Evolutionary conservation across 2,888 invertebrate genomes (phyloP).

Genomic region (Ceraclea dissimilis): DNA sequence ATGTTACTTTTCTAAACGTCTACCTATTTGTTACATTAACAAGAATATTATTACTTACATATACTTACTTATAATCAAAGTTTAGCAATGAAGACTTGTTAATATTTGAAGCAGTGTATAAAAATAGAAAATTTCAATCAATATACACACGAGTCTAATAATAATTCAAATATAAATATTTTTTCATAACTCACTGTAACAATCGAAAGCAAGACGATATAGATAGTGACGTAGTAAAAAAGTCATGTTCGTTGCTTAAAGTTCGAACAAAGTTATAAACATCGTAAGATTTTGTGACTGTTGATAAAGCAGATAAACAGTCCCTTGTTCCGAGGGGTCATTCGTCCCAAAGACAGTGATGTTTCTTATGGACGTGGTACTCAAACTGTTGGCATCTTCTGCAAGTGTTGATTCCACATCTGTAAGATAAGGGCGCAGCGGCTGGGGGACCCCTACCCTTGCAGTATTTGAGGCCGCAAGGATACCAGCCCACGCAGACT

Average conservation of each 20-base stretch:
- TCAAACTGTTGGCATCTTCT: constrained; percentile 82
- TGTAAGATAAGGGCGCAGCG: constrained; percentile 53
- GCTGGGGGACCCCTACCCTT: constrained; percentile 60
- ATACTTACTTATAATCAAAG: too few species aligned
- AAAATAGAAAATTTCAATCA: neutral
- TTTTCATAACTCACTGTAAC: neutral
- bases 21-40: too few species aligned
- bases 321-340: constrained; percentile 37
- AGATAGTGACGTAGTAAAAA: too few species aligned
- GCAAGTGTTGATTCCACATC: constrained; percentile 95
- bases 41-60: too few species aligned
- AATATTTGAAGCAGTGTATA: constrained; percentile 1
- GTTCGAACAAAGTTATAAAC: neutral
- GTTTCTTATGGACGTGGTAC: constrained; percentile 77
- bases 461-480: constrained; percentile 92
- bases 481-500: constrained; percentile 89
- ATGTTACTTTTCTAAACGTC: too few species aligned
- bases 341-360: constrained; percentile 76
- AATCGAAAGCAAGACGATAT: neutral
- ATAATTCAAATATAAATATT: neutral
- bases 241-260: neutral
- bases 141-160: neutral
- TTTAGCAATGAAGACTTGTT: neutral
- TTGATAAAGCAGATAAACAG: neutral
- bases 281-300: neutral